Evolutionary conservation across 2,888 invertebrate species (phyloP).

Genomic region (Drosophila multiciliata): DNA sequence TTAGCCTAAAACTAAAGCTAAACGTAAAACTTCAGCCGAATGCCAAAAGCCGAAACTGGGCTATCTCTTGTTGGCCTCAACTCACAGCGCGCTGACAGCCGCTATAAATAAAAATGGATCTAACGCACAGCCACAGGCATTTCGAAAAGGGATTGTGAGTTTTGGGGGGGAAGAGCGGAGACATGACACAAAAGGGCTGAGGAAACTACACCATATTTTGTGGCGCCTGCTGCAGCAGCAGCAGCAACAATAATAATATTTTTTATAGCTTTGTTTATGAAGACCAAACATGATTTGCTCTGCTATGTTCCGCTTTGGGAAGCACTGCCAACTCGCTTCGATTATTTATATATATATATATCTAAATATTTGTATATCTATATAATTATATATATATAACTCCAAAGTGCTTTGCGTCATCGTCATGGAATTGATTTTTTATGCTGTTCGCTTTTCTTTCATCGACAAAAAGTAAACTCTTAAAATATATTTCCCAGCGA

Average conservation of each 20-base stretch:
- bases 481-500: slow-evolving; percentile 46
- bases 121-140: slow-evolving; percentile 56
- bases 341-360: neutral
- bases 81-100: slow-evolving; percentile 7
- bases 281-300: slow-evolving; percentile 44
- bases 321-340: slow-evolving; percentile 37
- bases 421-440: slow-evolving; percentile 49
- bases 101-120: slow-evolving; percentile 71
- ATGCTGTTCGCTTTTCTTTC: slow-evolving; percentile 10
- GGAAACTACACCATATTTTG: slow-evolving; percentile 49
- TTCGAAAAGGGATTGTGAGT: slow-evolving; percentile 2
- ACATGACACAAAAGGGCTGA: slow-evolving; percentile 7
- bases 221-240: slow-evolving; percentile 64
- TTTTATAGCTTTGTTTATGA: slow-evolving; percentile 76
- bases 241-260: slow-evolving; percentile 36
- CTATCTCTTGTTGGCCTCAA: slow-evolving; percentile 16
- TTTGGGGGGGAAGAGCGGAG: neutral
- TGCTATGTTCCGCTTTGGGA: neutral
- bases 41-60: slow-evolving; percentile 20
- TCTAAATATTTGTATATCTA: too few species aligned
- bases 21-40: neutral
- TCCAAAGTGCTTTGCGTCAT: slow-evolving; percentile 16
- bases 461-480: slow-evolving; percentile 40
- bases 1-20: slow-evolving; percentile 57
- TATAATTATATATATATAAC: neutral